Conservation (phyloP, 2,888 invertebrate species). For the Cantharis rufa region DNA sequence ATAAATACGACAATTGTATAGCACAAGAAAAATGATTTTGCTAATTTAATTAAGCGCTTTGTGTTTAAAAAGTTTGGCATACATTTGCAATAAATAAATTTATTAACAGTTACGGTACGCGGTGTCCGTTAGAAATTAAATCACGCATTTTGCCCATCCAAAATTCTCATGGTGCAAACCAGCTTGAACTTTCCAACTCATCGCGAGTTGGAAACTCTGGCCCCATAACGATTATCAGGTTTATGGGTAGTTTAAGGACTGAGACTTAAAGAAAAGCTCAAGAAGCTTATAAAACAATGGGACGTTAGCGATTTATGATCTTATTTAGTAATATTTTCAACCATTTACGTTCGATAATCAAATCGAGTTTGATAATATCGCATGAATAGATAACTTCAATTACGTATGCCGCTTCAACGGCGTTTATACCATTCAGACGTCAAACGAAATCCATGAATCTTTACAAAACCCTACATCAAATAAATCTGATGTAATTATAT, state of each 20-base stretch:
- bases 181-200: neutral
- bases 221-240: neutral
- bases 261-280: neutral
- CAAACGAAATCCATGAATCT: slow-evolving; percentile 14
- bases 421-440: slow-evolving; percentile 26
- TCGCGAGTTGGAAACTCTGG: neutral
- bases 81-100: neutral
- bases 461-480: neutral
- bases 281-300: slow-evolving; percentile 18
- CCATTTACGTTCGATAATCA: slow-evolving; percentile 27
- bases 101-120: neutral
- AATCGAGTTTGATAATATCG: slow-evolving; percentile 23
- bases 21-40: neutral
- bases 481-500: neutral
- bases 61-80: neutral
- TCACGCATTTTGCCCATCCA: neutral
- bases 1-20: neutral
- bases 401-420: slow-evolving; percentile 20
- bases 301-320: slow-evolving; percentile 22
- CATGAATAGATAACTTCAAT: slow-evolving; percentile 23
- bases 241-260: neutral
- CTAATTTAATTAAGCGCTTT: neutral
- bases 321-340: slow-evolving; percentile 20
- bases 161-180: neutral
- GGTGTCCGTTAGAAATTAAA: neutral